Percentiles rank a stretch among this genome's conserved stretches.
phyloP scores from a whole-genome alignment of 2,888 invertebrate genomes.

The Drosophila basisetae region DNA sequence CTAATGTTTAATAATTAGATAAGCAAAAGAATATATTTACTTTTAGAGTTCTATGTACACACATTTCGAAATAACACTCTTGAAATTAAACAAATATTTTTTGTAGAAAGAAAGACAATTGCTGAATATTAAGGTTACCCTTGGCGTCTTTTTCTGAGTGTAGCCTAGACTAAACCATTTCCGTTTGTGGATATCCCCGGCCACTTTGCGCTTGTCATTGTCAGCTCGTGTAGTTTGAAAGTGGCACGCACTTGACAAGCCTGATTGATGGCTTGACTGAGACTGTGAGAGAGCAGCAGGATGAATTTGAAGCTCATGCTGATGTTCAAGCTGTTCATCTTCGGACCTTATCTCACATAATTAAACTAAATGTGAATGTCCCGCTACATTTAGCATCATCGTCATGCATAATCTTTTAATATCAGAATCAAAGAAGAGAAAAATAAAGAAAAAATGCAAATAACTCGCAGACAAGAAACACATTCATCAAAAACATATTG shows the following conservation, averaged over 20 bases:
- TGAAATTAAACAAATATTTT: background rate
- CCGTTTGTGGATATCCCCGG: conserved; percentile 16
- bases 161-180: conserved; percentile 17
- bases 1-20: background rate
- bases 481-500: conserved; percentile 13
- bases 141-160: background rate
- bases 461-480: conserved; percentile 9
- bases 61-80: background rate
- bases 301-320: conserved; percentile 5
- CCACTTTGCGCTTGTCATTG: conserved; percentile 74
- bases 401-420: conserved; percentile 31
- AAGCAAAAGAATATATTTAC: background rate
- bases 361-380: conserved; percentile 68
- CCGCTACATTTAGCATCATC: conserved; percentile 36
- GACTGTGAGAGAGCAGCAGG: conserved; percentile 23
- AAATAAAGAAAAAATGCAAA: background rate
- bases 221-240: conserved; percentile 75
- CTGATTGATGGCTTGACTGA: conserved; percentile 67
- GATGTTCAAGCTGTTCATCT: conserved; percentile 12
- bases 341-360: conserved; percentile 61
- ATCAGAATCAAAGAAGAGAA: conserved; percentile 12
- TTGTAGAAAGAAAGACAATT: background rate
- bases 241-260: conserved; percentile 74
- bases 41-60: background rate
- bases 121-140: background rate